These are phyloP conservation scores for Chironomus riparius DNA, from an alignment of 2,888 invertebrate genomes.

Conservation along the genomic window DNA sequence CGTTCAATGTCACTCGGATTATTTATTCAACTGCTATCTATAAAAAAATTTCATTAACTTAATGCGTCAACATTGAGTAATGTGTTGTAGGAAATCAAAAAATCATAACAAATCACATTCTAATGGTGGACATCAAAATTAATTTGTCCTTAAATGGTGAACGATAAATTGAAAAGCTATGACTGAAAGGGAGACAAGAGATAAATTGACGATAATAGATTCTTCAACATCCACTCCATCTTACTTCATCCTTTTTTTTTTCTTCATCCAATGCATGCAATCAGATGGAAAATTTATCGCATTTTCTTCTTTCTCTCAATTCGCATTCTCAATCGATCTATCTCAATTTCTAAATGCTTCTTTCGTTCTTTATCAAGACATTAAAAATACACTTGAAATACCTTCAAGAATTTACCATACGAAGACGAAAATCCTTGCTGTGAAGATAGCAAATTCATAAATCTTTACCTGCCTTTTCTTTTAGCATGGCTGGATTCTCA, in stretches of 20 bases:
- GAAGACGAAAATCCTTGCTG: neutral
- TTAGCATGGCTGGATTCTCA: neutral
- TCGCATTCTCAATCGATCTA: neutral
- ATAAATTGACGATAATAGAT: neutral
- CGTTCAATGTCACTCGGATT: too few species aligned
- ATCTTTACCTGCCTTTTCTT: conserved; percentile 8
- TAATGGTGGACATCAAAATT: neutral
- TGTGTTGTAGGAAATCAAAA: neutral
- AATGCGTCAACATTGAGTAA: too few species aligned
- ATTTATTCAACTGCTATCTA: too few species aligned
- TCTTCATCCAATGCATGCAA: neutral
- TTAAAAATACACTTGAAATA: neutral
- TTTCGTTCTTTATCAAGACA: neutral
- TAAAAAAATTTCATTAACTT: too few species aligned
- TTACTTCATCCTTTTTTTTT: neutral
- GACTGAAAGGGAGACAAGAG: neutral
- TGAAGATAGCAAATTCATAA: neutral
- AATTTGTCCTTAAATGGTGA: neutral
- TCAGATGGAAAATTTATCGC: neutral
- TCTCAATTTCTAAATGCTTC: neutral
- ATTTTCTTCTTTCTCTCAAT: neutral
- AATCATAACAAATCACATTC: neutral
- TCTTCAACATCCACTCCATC: too few species aligned
- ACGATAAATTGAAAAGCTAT: neutral
- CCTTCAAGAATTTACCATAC: neutral